A percentile compares a stretch with the other conserved stretches of the same genome.
These are phyloP conservation scores for Anoura caudifer DNA, from an alignment of 2,113 vertebrate species.

Conservation along the genomic window DNA sequence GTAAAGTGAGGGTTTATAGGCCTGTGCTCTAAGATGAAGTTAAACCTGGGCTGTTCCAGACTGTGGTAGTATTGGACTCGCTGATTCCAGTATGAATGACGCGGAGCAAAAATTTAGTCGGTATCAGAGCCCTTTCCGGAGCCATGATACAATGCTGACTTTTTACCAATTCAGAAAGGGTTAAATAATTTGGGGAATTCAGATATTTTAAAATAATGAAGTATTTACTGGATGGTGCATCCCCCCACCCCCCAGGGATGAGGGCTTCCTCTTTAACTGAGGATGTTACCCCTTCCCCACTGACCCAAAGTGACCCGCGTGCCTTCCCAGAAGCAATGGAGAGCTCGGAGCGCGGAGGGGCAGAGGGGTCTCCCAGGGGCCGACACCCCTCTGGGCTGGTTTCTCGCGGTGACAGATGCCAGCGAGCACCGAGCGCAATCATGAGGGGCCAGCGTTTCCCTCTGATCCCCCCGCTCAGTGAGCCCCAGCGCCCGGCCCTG, in stretches of 20 bases:
- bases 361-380: not conserved
- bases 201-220: not conserved
- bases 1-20: not conserved
- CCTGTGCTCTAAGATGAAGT: not conserved
- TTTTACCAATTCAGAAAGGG: not conserved
- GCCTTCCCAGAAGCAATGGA: rapidly evolving
- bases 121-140: not conserved
- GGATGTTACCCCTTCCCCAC: not conserved
- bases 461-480: not conserved
- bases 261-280: not conserved
- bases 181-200: not conserved
- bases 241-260: not conserved
- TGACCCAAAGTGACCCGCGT: not conserved
- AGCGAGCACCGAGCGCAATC: rapidly evolving
- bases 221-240: not conserved
- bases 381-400: rapidly evolving
- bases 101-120: not conserved
- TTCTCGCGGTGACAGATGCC: not conserved
- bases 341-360: too few species aligned
- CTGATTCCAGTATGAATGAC: not conserved
- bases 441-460: rapidly evolving
- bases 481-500: rapidly evolving
- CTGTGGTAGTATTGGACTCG: rapidly evolving
- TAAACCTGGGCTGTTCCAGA: not conserved
- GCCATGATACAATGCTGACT: not conserved